A percentile compares a stretch with the other conserved stretches of the same genome.
phyloP scores from a whole-genome alignment of 1,140 invertebrate species.

The Tetramorium parvispinum region DNA sequence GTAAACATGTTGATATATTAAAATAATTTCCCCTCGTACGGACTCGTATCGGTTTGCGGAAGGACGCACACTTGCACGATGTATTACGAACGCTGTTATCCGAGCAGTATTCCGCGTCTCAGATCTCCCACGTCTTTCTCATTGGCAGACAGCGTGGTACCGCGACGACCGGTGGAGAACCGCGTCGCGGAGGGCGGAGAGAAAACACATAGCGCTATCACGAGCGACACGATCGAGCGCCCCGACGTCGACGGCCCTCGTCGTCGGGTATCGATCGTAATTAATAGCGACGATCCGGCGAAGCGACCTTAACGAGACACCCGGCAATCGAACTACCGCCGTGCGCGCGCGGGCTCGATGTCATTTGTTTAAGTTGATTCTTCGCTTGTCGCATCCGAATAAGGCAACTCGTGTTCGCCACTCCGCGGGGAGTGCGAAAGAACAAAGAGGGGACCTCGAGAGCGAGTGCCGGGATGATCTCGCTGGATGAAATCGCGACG shows the following conservation, averaged over 20 bases:
- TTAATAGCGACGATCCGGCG: conserved; percentile 59
- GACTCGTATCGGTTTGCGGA: conserved; percentile 3
- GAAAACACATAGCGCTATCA: conserved; percentile 60
- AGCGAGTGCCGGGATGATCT: conserved; percentile 59
- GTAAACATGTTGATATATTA: conserved; percentile 6
- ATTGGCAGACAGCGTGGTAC: conserved; percentile 69
- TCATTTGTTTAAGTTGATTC: conserved; percentile 78
- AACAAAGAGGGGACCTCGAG: conserved; percentile 77
- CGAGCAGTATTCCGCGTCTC: neutral
- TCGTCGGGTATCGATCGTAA: conserved; percentile 47
- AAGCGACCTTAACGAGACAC: conserved; percentile 62
- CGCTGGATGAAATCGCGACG: conserved; percentile 64
- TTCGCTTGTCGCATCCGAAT: conserved; percentile 73
- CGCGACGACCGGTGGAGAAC: conserved; percentile 4
- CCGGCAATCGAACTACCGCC: conserved; percentile 66
- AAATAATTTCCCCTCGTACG: neutral
- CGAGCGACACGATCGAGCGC: conserved; percentile 62
- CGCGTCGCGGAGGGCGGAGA: neutral
- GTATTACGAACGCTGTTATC: conserved; percentile 31
- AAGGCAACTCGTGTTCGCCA: conserved; percentile 74
- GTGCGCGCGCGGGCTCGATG: conserved; percentile 50
- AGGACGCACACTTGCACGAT: neutral
- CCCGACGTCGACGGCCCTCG: neutral
- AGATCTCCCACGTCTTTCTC: conserved; percentile 68
- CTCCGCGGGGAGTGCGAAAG: conserved; percentile 77